Evolutionary conservation across 1,140 invertebrate species (phyloP), one percentile per base, ranked within the genome.

Genomic region (Heliconius nattereri): DNA sequence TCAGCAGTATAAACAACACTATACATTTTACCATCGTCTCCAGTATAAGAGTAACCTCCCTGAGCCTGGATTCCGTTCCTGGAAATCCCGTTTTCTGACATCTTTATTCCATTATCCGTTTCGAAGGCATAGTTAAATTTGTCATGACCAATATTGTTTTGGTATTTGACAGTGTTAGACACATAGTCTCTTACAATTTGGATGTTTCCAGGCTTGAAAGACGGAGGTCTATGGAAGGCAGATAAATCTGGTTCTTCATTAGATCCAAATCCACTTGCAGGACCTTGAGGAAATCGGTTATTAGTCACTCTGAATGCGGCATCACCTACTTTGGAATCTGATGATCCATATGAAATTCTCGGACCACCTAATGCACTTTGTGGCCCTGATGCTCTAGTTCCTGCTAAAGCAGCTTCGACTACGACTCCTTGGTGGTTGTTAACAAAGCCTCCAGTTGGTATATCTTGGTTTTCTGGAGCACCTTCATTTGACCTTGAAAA

Each of bases 1-100:
- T 92, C 94, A 83, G 94, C 95, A 37, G 96, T 95, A 87, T 97
- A 97, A 66, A 94, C 95, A 70, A 97, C 94, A 73, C 94, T 94
- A 86, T 96, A 85, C 88, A 91, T 87, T 93, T 87, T 95, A 26
- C 97, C 96, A 77, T 97, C 96, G 71, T 96, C 95, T 73, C 96
- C 96, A 9, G 95, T 95, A 91, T 97, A 97, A 3, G 95, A 95
- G 89, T 95, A 96, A 19, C 94, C 94, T 8, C 96, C 96, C 80
- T 95, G 91, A n/a, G 84, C 87, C 32, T 89, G 83, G 0, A 92
- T 86, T 32, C 91, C 91, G 78, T 91, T 85, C 0, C 81, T 77
- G 16, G 86, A 83, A 5, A 89, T 81, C 8, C 87, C 91, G 71
- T 83, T 86, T 84, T 96, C 96, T 70, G 95, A 86, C 13, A 94